A percentile compares a stretch with the other conserved stretches of the same genome.
These are phyloP conservation scores for Oryctes rhinoceros DNA, from an alignment of 1,140 invertebrate species.

Conservation along the genomic window DNA sequence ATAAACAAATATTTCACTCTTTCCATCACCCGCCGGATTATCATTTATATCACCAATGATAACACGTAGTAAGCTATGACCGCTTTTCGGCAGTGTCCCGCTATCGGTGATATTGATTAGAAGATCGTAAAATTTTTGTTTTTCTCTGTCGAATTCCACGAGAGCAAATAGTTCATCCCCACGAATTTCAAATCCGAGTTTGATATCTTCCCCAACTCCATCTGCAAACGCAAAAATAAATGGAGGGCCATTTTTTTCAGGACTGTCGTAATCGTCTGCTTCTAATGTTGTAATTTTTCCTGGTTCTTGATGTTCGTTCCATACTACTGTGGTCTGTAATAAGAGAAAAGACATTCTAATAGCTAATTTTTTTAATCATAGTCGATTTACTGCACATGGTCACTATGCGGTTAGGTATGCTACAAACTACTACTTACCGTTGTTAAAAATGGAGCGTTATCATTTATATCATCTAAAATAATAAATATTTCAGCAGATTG, in stretches of 20 bases:
- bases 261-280: constrained; percentile 81
- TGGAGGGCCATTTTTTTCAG: constrained; percentile 83
- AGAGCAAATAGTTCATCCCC: constrained; percentile 65
- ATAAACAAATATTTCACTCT: constrained; percentile 90
- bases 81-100: constrained; percentile 74
- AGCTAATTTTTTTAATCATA: too few species aligned
- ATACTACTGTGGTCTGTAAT: constrained; percentile 73
- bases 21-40: constrained; percentile 82
- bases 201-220: constrained; percentile 73
- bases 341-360: constrained; percentile 44
- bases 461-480: constrained; percentile 84
- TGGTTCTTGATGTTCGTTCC: constrained; percentile 79
- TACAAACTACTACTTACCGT: constrained; percentile 66
- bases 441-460: constrained; percentile 86
- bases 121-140: constrained; percentile 84
- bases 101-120: constrained; percentile 88
- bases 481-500: constrained; percentile 77
- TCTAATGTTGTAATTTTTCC: constrained; percentile 75
- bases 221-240: constrained; percentile 78
- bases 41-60: constrained; percentile 93
- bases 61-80: constrained; percentile 80
- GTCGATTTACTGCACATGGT: too few species aligned
- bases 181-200: constrained; percentile 69
- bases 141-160: constrained; percentile 87
- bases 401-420: too few species aligned